A percentile compares a stretch with the other conserved stretches of the same genome.
phyloP scores from a whole-genome alignment of 2,113 vertebrate species.

The Oceanodroma tethys region DNA sequence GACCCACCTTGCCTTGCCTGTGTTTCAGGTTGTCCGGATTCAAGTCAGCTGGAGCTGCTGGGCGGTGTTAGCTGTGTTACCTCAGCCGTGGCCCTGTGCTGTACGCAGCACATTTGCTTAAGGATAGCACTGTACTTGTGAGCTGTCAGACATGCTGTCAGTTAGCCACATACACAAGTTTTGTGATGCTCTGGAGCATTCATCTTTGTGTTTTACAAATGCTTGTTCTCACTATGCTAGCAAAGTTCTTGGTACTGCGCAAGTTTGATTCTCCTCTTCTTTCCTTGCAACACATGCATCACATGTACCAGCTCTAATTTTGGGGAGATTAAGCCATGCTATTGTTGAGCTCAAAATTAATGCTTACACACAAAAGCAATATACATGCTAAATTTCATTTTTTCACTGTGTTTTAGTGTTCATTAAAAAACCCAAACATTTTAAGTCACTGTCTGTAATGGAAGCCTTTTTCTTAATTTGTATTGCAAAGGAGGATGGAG shows the following conservation, averaged over 20 bases:
- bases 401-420: neutral
- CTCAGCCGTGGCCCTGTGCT: neutral
- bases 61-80: neutral
- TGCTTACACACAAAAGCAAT: neutral
- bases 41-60: neutral
- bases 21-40: neutral
- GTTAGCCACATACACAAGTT: no score
- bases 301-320: neutral
- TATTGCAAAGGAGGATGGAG: neutral
- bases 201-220: neutral
- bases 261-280: neutral
- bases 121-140: neutral
- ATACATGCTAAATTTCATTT: neutral
- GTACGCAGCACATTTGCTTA: rapidly evolving
- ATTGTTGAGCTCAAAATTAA: neutral
- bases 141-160: neutral
- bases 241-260: neutral
- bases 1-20: neutral
- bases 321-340: neutral
- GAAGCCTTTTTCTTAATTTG: neutral
- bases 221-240: neutral
- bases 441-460: neutral
- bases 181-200: neutral
- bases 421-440: neutral
- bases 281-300: neutral